Evolutionary conservation across 2,888 invertebrate species (phyloP).

Genomic region (Plagodis dolabraria): DNA sequence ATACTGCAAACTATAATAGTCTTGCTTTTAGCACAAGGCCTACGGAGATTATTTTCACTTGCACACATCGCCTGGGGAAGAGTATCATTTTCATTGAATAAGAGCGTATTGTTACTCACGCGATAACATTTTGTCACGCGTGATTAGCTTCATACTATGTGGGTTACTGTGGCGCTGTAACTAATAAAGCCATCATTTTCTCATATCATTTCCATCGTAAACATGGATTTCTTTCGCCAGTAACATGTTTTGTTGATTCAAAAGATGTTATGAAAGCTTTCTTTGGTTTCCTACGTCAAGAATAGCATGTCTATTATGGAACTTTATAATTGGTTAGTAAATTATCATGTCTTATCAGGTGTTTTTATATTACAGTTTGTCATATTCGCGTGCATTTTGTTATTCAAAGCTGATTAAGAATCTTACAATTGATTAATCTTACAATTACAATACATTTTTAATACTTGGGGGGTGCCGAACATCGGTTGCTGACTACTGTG

Average conservation of each 20-base stretch:
- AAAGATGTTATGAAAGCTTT: constrained; percentile 30
- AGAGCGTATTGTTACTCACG: constrained; percentile 46
- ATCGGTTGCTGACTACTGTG: constrained; percentile 31
- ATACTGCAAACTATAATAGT: constrained; percentile 17
- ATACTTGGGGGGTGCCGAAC: too few species aligned
- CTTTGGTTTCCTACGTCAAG: not conserved
- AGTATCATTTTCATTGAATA: constrained; percentile 33
- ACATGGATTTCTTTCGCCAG: constrained; percentile 2
- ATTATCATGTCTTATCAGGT: too few species aligned
- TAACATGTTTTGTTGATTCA: constrained; percentile 13
- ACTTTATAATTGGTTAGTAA: too few species aligned
- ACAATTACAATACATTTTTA: too few species aligned
- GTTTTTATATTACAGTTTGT: too few species aligned
- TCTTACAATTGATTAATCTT: constrained; percentile 20
- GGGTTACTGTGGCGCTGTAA: constrained; percentile 63
- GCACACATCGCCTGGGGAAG: constrained; percentile 4
- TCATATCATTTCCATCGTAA: constrained; percentile 10
- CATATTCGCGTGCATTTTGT: too few species aligned
- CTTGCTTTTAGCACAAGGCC: constrained; percentile 22
- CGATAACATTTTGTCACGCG: constrained; percentile 65
- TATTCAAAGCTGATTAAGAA: constrained; percentile 48
- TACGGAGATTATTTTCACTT: constrained; percentile 12
- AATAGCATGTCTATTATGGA: constrained; percentile 24
- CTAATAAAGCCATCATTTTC: constrained; percentile 24
- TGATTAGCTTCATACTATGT: constrained; percentile 67